Conservation (phyloP, 2,797 vertebrate species). For the Oryzias sinensis region DNA sequence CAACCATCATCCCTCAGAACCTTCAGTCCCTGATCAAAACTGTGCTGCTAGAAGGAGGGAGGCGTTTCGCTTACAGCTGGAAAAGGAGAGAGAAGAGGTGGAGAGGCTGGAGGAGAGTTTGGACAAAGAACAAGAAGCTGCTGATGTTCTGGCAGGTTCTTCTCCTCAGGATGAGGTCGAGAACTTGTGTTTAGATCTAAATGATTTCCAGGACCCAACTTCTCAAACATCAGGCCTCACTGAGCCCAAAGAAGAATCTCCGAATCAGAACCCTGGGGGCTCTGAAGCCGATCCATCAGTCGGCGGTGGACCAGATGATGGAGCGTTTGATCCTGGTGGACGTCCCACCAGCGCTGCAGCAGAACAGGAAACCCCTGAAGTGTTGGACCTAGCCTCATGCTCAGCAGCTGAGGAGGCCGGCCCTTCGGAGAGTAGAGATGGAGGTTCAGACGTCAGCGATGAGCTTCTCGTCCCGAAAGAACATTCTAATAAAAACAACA, state of each 20-base stretch:
- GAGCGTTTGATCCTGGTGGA: conserved; percentile 61
- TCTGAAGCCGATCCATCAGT: neutral
- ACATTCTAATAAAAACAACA: conserved; percentile 45
- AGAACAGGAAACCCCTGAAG: neutral
- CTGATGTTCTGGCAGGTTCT: conserved; percentile 52
- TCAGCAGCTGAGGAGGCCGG: neutral
- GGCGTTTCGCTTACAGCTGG: conserved; percentile 48
- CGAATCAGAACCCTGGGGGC: neutral
- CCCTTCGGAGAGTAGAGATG: conserved; percentile 1
- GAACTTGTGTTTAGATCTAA: neutral
- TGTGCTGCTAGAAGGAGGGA: conserved; percentile 28
- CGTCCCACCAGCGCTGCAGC: rapidly evolving
- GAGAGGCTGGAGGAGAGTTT: conserved; percentile 65
- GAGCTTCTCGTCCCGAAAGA: conserved; percentile 11
- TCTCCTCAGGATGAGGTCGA: conserved; percentile 23
- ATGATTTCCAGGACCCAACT: neutral
- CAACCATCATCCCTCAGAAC: neutral
- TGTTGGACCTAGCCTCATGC: neutral
- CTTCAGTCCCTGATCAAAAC: too few relatives aligned
- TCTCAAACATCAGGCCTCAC: neutral
- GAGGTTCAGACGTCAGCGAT: neutral
- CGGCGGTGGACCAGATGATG: conserved; percentile 20
- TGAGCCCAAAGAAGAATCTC: conserved; percentile 9
- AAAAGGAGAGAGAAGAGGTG: conserved; percentile 66
- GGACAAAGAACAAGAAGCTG: conserved; percentile 19